Conservation (phyloP, 2,797 vertebrate genomes). For the Lacerta agilis region DNA sequence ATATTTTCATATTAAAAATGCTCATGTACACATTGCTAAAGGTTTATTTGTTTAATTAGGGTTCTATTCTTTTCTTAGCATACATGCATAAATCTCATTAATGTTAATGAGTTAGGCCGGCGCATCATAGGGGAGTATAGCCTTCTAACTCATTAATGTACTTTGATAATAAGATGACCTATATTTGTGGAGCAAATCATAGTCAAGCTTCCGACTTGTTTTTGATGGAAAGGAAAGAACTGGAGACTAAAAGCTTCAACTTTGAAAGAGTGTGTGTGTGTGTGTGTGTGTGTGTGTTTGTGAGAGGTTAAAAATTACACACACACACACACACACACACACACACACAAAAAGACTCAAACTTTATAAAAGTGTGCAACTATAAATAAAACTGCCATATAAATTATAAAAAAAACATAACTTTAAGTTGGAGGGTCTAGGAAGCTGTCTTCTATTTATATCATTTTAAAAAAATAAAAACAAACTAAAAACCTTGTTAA, state of each 20-base stretch:
- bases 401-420: conserved; percentile 27
- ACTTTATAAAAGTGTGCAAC: conserved; percentile 36
- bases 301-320: neutral
- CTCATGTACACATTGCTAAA: conserved; percentile 70
- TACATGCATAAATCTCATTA: conserved; percentile 76
- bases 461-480: neutral
- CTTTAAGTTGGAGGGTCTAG: neutral
- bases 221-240: conserved; percentile 58
- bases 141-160: conserved; percentile 73
- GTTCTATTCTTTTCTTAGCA: conserved; percentile 76
- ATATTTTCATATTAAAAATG: conserved; percentile 70
- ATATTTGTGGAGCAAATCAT: conserved; percentile 79
- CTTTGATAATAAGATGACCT: conserved; percentile 78
- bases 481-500: neutral
- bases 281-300: conserved; percentile 53
- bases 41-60: conserved; percentile 81
- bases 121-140: conserved; percentile 72
- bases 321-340: neutral
- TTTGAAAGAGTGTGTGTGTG: conserved; percentile 47
- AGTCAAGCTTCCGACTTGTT: conserved; percentile 72
- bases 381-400: conserved; percentile 24
- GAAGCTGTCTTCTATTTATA: neutral
- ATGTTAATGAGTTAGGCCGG: conserved; percentile 72
- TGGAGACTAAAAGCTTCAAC: conserved; percentile 66
- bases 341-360: neutral